Conservation (phyloP, 2,888 invertebrate species). For the Xylocampa areola region DNA sequence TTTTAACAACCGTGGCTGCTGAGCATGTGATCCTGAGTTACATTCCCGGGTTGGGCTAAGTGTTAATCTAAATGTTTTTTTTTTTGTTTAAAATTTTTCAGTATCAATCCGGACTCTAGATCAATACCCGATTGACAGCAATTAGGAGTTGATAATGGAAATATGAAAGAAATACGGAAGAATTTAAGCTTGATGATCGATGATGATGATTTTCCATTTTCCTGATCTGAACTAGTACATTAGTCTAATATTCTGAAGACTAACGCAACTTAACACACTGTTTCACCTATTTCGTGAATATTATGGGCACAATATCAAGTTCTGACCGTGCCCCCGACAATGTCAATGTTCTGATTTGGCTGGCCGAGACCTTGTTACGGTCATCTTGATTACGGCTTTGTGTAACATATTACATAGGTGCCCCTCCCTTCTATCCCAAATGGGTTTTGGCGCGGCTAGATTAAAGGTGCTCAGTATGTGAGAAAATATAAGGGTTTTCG, state of each 20-base stretch:
- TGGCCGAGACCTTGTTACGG: constrained; percentile 49
- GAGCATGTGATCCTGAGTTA: no score
- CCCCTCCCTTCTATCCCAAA: constrained; percentile 15
- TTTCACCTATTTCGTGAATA: not conserved
- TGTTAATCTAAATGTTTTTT: no score
- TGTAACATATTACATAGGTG: constrained; percentile 26
- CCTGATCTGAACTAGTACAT: no score
- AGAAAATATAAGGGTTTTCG: constrained; percentile 12
- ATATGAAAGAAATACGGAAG: no score
- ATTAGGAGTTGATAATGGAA: no score
- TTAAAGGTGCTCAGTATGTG: constrained; percentile 16
- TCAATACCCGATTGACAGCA: no score
- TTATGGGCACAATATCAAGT: constrained; percentile 61
- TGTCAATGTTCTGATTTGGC: constrained; percentile 62
- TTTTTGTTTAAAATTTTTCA: no score
- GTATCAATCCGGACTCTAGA: no score
- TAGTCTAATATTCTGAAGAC: not conserved
- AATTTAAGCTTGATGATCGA: no score
- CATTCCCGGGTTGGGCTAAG: no score
- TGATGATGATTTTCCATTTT: no score
- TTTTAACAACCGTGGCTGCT: no score
- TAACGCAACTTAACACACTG: constrained; percentile 24
- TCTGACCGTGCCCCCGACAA: constrained; percentile 54
- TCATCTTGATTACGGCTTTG: constrained; percentile 51
- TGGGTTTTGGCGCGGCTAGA: constrained; percentile 18